Evolutionary conservation across 2,113 vertebrate species (phyloP).

Genomic region (Lota lota): DNA sequence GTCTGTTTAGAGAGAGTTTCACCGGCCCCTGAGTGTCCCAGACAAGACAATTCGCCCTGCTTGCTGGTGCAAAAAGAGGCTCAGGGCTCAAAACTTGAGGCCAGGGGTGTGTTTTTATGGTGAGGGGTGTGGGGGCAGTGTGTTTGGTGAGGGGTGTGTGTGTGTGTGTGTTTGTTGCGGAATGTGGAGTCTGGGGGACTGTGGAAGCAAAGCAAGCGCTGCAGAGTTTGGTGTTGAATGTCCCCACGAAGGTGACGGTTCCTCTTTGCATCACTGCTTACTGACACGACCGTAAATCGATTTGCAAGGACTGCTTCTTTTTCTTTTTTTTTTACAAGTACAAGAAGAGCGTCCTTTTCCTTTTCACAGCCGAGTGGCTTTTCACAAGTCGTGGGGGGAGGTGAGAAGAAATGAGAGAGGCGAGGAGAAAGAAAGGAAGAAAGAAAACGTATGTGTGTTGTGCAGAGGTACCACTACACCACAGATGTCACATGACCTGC

Average conservation of each 20-base stretch:
- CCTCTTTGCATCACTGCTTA: conserved; percentile 54
- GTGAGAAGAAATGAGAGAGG: conserved; percentile 18
- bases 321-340: too few species aligned
- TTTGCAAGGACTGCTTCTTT: conserved; percentile 18
- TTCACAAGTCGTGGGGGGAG: conserved; percentile 37
- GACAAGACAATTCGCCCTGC: conserved; percentile 51
- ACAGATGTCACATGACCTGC: conserved; percentile 72
- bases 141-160: too few species aligned
- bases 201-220: conserved; percentile 6
- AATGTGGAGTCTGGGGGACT: too few species aligned
- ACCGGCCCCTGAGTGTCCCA: conserved; percentile 50
- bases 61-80: conserved; percentile 45
- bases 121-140: too few species aligned
- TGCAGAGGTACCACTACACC: conserved; percentile 64
- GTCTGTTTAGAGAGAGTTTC: conserved; percentile 53
- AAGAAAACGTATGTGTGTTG: conserved; percentile 38
- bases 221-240: conserved; percentile 47
- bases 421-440: conserved; percentile 20
- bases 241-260: conserved; percentile 32
- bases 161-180: too few species aligned
- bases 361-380: conserved; percentile 19
- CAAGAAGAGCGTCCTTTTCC: conserved; percentile 14
- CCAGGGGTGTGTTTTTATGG: conserved; percentile 26
- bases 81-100: conserved; percentile 19
- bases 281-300: conserved; percentile 58